A percentile compares a stretch with the other conserved stretches of the same genome.
Conservation (phyloP, 2,888 invertebrate genomes). For the Volucella inflata region DNA sequence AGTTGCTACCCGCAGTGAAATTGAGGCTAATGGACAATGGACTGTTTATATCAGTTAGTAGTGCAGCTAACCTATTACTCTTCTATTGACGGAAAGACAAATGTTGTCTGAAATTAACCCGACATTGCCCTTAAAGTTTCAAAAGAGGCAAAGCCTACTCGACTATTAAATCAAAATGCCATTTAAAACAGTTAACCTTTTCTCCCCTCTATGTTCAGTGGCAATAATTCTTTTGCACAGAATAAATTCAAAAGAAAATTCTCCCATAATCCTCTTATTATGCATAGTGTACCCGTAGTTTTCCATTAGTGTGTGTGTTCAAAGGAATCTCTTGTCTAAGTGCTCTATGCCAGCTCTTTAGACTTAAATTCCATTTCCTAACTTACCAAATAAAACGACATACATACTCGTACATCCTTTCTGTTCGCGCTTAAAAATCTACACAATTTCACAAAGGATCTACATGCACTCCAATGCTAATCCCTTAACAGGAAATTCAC, state of each 20-base stretch:
- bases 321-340: no score
- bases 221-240: neutral
- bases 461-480: constrained; percentile 63
- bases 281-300: constrained; percentile 4
- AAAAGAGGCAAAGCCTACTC: no score
- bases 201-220: neutral
- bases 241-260: neutral
- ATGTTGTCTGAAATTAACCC: no score
- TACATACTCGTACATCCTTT: constrained; percentile 7
- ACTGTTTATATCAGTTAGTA: no score
- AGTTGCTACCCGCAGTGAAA: no score
- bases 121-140: no score
- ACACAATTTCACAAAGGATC: constrained; percentile 43
- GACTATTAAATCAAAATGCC: constrained; percentile 3
- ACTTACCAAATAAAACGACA: constrained; percentile 56
- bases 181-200: neutral
- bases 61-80: no score
- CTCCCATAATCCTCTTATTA: constrained; percentile 4
- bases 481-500: constrained; percentile 67
- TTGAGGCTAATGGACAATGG: no score
- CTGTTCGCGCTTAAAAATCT: constrained; percentile 15
- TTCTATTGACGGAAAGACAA: no score
- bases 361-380: constrained; percentile 44
- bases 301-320: constrained; percentile 13
- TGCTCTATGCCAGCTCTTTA: neutral